Base-by-base conservation (phyloP, 2,888 invertebrate species). In the Cheilosia vulpina region DNA sequence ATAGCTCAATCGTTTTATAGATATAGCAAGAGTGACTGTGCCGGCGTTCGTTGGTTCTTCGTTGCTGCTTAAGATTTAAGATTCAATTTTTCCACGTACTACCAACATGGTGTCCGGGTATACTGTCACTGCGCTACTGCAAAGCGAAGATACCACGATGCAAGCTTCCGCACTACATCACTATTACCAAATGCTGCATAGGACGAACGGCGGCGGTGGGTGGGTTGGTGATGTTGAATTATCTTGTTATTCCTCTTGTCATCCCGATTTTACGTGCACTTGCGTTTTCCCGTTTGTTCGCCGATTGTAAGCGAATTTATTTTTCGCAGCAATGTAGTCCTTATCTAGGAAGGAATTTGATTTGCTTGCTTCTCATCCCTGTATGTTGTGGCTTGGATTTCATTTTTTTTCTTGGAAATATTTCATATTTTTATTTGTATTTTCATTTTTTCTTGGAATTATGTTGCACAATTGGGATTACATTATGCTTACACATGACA, bases 221-320 rank as follows among this genome's bases (percentile, higher is more conserved):
- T 38, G 58, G 52, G 52, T 52, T 53, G 72, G 38, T 69, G 76
- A 66, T 68, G 81, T 72, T 81, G 76, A 85, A 85, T 85, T 85
- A 85, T 85, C 80, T 85, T 85, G 85, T 85, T 81, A 85, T 81
- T 81, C 80, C 76, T 63, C 76, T 85, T 81, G 85, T 85, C 85
- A 85, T 85, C 85, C 85, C 50, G 85, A 80, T 72, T 77, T 81
- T 80, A 81, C 85, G 85, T 85, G 84, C 79, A 75, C 63, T 75
- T 69, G 79, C 84, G 52, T 75, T 21, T 84, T 57, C 78, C 78
- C 78, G 78, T 73, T 83, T 75, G 79, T 75, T 79, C 47, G 69
- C 62, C 58, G 75, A 81, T 81, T 75, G 81, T 62, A 38, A 19
- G n/a, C 6, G 62, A 19, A 76, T 60, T n/a, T 60, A 9, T 45